Evolutionary conservation across 2,113 vertebrate species (phyloP).

Genomic region (Pyxicephalus adspersus): DNA sequence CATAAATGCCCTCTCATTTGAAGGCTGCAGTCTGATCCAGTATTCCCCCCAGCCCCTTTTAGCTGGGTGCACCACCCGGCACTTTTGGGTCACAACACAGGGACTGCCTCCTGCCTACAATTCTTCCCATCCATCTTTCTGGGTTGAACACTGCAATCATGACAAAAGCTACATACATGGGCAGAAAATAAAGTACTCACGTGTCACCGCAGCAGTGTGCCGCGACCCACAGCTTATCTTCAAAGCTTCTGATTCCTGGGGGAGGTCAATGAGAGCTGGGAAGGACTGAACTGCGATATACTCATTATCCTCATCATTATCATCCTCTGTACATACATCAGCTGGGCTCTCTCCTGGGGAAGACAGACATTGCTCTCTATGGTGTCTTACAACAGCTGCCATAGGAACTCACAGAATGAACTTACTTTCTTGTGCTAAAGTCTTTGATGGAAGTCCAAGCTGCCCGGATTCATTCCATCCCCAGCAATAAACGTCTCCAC

Average conservation of each 20-base stretch:
- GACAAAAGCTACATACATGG: too few species aligned
- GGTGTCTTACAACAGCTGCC: background rate
- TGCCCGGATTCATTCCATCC: conserved; percentile 96
- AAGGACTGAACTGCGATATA: conserved; percentile 92
- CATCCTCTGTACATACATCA: background rate
- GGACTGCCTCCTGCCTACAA: too few species aligned
- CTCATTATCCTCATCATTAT: conserved; percentile 10
- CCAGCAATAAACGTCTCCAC: conserved; percentile 90
- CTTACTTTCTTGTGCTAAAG: conserved; percentile 60
- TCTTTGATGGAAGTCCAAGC: conserved; percentile 83
- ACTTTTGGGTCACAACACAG: too few species aligned
- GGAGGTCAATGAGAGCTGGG: conserved; percentile 87
- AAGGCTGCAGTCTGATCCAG: background rate
- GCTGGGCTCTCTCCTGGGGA: background rate
- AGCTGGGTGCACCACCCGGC: too few species aligned
- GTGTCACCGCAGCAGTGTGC: conserved; percentile 84
- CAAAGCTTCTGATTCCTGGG: conserved; percentile 69
- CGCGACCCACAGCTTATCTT: conserved; percentile 89
- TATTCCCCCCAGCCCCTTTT: too few species aligned
- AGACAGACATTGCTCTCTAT: background rate
- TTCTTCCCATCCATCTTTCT: too few species aligned
- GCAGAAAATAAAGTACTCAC: conserved; percentile 71
- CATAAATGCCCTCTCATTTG: background rate
- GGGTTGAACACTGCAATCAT: too few species aligned
- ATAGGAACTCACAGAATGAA: background rate